Evolutionary conservation across 2,113 vertebrate species (phyloP), one percentile per base, ranked within the genome.

Genomic region (Cervus canadensis): DNA sequence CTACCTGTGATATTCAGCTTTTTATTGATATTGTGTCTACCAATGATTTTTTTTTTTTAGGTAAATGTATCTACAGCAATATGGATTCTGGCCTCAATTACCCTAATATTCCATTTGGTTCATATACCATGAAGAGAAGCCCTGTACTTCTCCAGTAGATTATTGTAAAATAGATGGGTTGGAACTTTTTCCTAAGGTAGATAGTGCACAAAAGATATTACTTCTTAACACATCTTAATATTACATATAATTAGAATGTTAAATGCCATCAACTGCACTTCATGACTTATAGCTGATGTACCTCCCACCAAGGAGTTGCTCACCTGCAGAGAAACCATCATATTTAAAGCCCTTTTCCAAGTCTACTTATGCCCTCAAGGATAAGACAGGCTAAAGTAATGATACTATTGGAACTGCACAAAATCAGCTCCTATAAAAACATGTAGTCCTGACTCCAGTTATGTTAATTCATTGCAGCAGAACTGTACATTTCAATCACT

Each of bases 391-490:
- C 40, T 96, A 74, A 97, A 91, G 54, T 94, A 97, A 97, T 97
- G 95, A 93, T 92, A 95, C 97, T 86, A 52, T 67, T 97, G 97
- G 54, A 97, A 89, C 26, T 50, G 48, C 87, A 67, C 3, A 57
- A 98, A 97, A 97, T 98, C 64, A 97, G 52, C 36, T 96, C 79
- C 90, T 91, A 89, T 83, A 10, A 98, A 98, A 98, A 97, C 45
- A 97, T 93, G 88, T 93, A 92, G 95, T 87, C 48, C 8, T 62
- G 59, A 91, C 94, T 98, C 67, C 91, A 98, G 43, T 60, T 96
- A 96, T 91, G 96, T 67, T 99, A 97, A 91, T 98, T 98, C 71
- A 97, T 74, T 84, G 11, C 94, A 89, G 87, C 7, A 45, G 62
- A 64, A 78, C n/a, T 95, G 40, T 83, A 89, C 33, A 54, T 97